These are phyloP conservation scores for Hypomecis punctinalis DNA, from an alignment of 2,888 invertebrate species.

Conservation along the genomic window DNA sequence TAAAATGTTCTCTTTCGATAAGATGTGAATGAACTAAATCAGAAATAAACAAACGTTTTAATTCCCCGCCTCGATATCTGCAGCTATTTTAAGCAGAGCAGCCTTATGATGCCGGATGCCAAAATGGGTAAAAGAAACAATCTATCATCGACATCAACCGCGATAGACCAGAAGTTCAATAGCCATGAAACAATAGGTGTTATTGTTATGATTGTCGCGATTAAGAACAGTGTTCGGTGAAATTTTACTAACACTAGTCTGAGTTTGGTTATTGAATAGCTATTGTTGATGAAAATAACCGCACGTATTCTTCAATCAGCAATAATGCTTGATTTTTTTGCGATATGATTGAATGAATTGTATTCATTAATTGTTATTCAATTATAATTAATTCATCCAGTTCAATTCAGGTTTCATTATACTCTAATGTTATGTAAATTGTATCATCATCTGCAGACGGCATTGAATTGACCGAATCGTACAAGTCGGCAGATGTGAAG, in stretches of 20 bases:
- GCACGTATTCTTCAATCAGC: too few species aligned
- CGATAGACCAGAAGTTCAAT: slow-evolving; percentile 17
- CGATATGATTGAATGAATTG: too few species aligned
- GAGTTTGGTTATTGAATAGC: neutral
- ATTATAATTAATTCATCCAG: too few species aligned
- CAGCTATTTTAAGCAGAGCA: slow-evolving; percentile 1
- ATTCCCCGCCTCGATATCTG: too few species aligned
- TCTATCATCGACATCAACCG: slow-evolving; percentile 14
- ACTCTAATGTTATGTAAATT: too few species aligned
- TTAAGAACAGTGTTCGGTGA: slow-evolving; percentile 28
- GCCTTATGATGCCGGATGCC: slow-evolving; percentile 6
- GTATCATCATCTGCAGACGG: too few species aligned
- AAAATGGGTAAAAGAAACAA: slow-evolving; percentile 15
- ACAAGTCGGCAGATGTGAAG: too few species aligned
- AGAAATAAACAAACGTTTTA: neutral
- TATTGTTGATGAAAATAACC: neutral
- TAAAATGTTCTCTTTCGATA: too few species aligned
- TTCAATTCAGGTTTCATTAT: too few species aligned
- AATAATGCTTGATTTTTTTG: too few species aligned
- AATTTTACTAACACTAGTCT: slow-evolving; percentile 13
- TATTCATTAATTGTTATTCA: too few species aligned
- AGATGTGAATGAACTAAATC: neutral
- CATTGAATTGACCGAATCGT: too few species aligned
- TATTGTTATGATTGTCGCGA: slow-evolving; percentile 27
- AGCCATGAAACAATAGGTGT: slow-evolving; percentile 25